A percentile compares a stretch with the other conserved stretches of the same genome.
Conservation (phyloP, 2,888 invertebrate genomes). For the Gymnosoma rotundatum region DNA sequence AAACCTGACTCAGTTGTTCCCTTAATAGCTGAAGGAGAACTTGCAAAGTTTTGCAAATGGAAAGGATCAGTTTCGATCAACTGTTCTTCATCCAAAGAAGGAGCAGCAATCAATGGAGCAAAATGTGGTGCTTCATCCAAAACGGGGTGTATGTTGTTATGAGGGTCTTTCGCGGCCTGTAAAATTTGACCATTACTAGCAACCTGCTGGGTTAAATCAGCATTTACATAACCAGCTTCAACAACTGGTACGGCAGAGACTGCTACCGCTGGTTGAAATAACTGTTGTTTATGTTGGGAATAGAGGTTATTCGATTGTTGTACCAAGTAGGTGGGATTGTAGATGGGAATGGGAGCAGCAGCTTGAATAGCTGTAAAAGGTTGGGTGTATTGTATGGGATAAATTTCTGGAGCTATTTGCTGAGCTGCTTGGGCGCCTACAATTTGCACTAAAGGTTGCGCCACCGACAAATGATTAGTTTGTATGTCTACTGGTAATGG, state of each 20-base stretch:
- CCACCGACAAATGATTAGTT: slow-evolving; percentile 76
- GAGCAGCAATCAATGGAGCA: slow-evolving; percentile 79
- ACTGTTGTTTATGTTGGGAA: slow-evolving; percentile 80
- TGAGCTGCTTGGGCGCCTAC: slow-evolving; percentile 82
- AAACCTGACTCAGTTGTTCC: slow-evolving; percentile 78
- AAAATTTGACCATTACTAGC: slow-evolving; percentile 81
- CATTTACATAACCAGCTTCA: slow-evolving; percentile 76
- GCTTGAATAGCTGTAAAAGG: slow-evolving; percentile 79
- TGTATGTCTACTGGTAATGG: slow-evolving; percentile 80
- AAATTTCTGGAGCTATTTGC: slow-evolving; percentile 82
- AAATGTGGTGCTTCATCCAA: slow-evolving; percentile 78
- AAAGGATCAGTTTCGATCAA: slow-evolving; percentile 75
- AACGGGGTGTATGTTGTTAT: slow-evolving; percentile 78
- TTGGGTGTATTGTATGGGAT: slow-evolving; percentile 82
- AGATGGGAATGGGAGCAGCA: slow-evolving; percentile 79
- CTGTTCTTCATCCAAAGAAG: slow-evolving; percentile 76
- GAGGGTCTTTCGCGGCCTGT: slow-evolving; percentile 79
- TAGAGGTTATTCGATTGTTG: slow-evolving; percentile 82
- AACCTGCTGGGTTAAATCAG: slow-evolving; percentile 80
- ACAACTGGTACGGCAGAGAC: slow-evolving; percentile 76
- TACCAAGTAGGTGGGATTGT: slow-evolving; percentile 81
- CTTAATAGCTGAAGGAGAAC: slow-evolving; percentile 69
- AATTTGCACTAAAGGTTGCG: slow-evolving; percentile 79
- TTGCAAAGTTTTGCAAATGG: slow-evolving; percentile 76
- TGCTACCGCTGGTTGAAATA: slow-evolving; percentile 84